Evolutionary conservation across 2,888 invertebrate genomes (phyloP), one percentile per base, ranked within the genome.

Genomic region (Ptychoptera albimana): DNA sequence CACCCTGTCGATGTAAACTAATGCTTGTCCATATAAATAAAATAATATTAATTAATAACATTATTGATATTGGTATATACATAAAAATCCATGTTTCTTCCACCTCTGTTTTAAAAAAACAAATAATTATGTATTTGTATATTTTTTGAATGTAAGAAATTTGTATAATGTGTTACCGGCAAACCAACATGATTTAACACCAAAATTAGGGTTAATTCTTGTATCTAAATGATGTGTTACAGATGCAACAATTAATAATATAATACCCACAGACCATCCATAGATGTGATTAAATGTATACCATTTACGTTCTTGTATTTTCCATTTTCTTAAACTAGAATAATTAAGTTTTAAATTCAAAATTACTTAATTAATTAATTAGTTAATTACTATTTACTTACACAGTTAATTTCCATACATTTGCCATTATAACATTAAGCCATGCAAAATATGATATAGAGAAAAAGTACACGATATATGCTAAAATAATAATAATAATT

Each of bases 391-490:
- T n/a, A n/a, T n/a, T n/a, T 53, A 72, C 78, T 75, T 65, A 81
- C 81, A 73, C 67, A 2, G 74, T 73, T 11, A 70, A 68, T 52
- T 73, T 70, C 69, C 75, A 81, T 44, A 80, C 71, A 56, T 82
- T 79, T 51, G 79, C 74, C 34, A 77, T 71, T 16, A 79, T 72
- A 7, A 78, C 67, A 54, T 78, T 79, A 61, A 80, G 64, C 81
- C 81, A 81, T 56, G 79, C 78, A 61, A 81, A 81, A n/a, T 77
- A 72, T 2, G 75, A 71, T 56, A 80, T 63, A 65, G 78, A 75
- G 60, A 74, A 72, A 50, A 70, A 71, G 55, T 76, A 77, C 8
- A 74, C 63, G 10, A 70, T 52, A 52, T 74, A 75, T 11, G 72
- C 76, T 75, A 55, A 50, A 67, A 58, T 45, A 15, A 39, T 48